Evolutionary conservation across 1,140 invertebrate genomes (phyloP).

Genomic region (Mercenaria mercenaria): DNA sequence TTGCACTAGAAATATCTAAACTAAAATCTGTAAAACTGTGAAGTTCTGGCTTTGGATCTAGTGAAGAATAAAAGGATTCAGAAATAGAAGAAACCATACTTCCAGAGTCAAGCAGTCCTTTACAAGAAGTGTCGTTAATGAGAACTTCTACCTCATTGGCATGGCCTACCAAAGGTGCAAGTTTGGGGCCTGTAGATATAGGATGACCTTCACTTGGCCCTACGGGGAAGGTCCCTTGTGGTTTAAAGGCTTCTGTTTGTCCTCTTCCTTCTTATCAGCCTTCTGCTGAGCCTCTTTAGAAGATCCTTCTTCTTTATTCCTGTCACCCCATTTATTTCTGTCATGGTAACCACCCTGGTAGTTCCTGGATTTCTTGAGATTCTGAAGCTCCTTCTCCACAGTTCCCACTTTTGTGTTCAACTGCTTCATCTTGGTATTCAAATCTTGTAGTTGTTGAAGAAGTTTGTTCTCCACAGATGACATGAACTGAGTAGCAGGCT

Average conservation of each 20-base stretch:
- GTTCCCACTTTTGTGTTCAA: too few species aligned
- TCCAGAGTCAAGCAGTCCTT: constrained; percentile 56
- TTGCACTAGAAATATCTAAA: constrained; percentile 38
- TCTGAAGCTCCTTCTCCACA: too few species aligned
- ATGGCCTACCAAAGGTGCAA: neutral
- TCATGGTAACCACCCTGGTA: neutral
- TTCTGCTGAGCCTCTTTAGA: neutral
- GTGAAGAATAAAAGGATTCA: constrained; percentile 3
- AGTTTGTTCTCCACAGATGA: too few species aligned
- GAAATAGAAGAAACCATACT: constrained; percentile 52
- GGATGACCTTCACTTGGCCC: constrained; percentile 12
- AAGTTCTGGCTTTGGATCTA: constrained; percentile 9
- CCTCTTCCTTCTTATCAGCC: neutral
- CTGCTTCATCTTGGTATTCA: too few species aligned
- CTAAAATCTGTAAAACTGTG: constrained; percentile 27
- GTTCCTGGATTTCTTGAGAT: neutral
- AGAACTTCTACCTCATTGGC: neutral
- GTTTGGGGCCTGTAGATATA: neutral
- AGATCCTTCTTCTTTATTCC: too few species aligned
- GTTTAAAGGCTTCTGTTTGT: constrained; percentile 7
- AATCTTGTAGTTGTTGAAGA: too few species aligned
- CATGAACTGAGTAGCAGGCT: too few species aligned
- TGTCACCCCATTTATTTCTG: neutral
- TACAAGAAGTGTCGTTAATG: neutral
- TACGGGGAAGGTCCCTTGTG: neutral